phyloP scores from a whole-genome alignment of 2,113 vertebrate genomes.

The Collichthys lucidus region DNA sequence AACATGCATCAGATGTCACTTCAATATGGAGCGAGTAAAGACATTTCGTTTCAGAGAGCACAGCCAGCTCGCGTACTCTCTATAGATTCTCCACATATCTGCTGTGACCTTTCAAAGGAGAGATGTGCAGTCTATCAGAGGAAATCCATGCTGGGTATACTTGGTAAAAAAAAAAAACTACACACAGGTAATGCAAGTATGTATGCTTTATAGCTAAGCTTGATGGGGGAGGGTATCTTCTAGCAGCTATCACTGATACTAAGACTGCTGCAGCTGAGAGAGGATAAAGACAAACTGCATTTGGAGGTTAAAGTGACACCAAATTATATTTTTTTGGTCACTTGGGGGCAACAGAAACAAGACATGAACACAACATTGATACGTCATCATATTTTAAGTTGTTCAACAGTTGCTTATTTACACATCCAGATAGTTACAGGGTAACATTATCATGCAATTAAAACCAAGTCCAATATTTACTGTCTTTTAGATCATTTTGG shows the following conservation, averaged over 20 bases:
- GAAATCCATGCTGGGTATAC: conserved; percentile 41
- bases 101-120: conserved; percentile 23
- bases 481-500: too few species aligned
- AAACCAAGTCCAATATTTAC: too few species aligned
- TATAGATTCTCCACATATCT: conserved; percentile 1
- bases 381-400: not conserved
- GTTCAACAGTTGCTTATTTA: not conserved
- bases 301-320: not conserved
- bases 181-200: not conserved
- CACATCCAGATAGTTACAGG: not conserved
- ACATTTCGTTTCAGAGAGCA: conserved; percentile 23
- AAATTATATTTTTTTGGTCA: not conserved
- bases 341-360: not conserved
- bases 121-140: not conserved
- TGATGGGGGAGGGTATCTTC: not conserved
- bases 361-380: too few species aligned
- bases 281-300: not conserved
- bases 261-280: not conserved
- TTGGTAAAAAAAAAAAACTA: not conserved
- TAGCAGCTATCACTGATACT: not conserved
- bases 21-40: not conserved
- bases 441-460: not conserved
- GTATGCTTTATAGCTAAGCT: not conserved
- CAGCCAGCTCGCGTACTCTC: not conserved
- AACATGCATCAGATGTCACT: not conserved